Evolutionary conservation across 2,113 vertebrate genomes (phyloP).

Genomic region (Takifugu bimaculatus): DNA sequence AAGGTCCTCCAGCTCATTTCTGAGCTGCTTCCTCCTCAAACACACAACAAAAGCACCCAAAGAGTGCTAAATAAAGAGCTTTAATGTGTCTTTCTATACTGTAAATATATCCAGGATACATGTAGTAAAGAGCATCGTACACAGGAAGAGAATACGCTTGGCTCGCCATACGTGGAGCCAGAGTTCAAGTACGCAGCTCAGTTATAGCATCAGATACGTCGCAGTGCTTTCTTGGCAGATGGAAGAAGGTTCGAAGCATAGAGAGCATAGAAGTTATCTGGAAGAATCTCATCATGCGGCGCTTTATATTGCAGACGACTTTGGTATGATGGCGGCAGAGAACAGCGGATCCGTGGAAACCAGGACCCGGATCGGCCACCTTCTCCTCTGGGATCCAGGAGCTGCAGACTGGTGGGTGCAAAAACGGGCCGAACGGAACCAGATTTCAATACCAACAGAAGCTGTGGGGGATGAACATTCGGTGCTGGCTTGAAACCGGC

Average conservation of each 20-base stretch:
- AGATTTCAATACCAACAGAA: too few relatives aligned
- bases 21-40: too few relatives aligned
- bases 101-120: slow-evolving; percentile 49
- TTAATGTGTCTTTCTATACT: slow-evolving; percentile 38
- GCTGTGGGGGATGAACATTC: neutral
- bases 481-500: neutral
- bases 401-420: too few relatives aligned
- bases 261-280: slow-evolving; percentile 45
- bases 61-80: slow-evolving; percentile 50
- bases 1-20: too few relatives aligned
- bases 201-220: slow-evolving; percentile 37
- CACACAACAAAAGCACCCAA: neutral
- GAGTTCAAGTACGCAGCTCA: slow-evolving; percentile 43
- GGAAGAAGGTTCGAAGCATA: slow-evolving; percentile 43
- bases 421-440: too few relatives aligned
- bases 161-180: slow-evolving; percentile 20
- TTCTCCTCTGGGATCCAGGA: too few relatives aligned
- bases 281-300: slow-evolving; percentile 60
- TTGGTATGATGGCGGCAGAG: slow-evolving; percentile 44
- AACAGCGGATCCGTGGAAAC: slow-evolving; percentile 11
- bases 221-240: slow-evolving; percentile 39
- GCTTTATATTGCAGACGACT: slow-evolving; percentile 54
- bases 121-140: slow-evolving; percentile 39
- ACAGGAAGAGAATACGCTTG: slow-evolving; percentile 34
- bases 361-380: neutral